A percentile compares a stretch with the other conserved stretches of the same genome.
phyloP scores from a whole-genome alignment of 2,888 invertebrate species.

The Ernsta delagoae region DNA sequence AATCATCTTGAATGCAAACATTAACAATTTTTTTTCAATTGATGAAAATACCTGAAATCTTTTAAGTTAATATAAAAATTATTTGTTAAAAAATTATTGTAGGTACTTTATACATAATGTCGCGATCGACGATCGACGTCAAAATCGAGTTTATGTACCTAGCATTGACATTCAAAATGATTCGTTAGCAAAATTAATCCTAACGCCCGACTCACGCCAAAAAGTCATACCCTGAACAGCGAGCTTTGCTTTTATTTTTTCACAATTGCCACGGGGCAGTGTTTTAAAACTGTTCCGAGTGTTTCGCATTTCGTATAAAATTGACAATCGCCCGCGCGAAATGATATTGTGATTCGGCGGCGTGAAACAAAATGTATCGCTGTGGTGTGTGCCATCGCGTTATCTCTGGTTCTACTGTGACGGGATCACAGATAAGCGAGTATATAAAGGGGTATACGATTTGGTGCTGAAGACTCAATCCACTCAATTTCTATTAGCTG shows the following conservation, averaged over 20 bases:
- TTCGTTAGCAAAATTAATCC: not conserved
- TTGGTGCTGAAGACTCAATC: too few relatives aligned
- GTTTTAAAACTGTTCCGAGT: slow-evolving; percentile 36
- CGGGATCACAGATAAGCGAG: not conserved
- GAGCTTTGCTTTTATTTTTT: slow-evolving; percentile 31
- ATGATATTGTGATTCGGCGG: slow-evolving; percentile 37
- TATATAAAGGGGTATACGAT: too few relatives aligned
- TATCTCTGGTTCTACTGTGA: not conserved
- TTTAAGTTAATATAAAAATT: too few relatives aligned
- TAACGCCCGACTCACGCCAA: not conserved
- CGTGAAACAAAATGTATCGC: slow-evolving; percentile 34
- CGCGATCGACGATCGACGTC: too few relatives aligned
- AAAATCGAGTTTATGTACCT: too few relatives aligned
- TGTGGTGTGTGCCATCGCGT: slow-evolving; percentile 1
- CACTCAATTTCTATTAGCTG: too few relatives aligned
- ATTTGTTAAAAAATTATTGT: too few relatives aligned
- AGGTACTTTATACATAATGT: too few relatives aligned
- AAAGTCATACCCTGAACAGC: slow-evolving; percentile 10
- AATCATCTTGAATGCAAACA: too few relatives aligned
- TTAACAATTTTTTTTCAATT: too few relatives aligned
- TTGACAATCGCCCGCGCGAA: slow-evolving; percentile 37
- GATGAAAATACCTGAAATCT: too few relatives aligned
- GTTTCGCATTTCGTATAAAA: slow-evolving; percentile 37
- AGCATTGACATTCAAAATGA: too few relatives aligned
- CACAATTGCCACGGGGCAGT: slow-evolving; percentile 28